phyloP scores from a whole-genome alignment of 1,140 invertebrate genomes.

The Drosophila pallidifrons region DNA sequence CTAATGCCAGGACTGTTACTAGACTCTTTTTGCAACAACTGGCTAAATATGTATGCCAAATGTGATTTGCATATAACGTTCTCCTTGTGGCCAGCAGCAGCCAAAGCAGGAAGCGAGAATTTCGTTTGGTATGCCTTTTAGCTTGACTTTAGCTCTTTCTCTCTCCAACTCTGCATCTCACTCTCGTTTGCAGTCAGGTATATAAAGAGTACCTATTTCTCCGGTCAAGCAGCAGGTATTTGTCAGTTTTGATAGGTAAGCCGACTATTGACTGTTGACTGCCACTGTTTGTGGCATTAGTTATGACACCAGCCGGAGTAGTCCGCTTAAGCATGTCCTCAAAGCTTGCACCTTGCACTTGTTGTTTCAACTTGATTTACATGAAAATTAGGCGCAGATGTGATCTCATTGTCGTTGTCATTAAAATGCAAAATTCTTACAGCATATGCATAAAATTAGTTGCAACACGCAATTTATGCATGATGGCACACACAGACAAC shows the following conservation, averaged over 20 bases:
- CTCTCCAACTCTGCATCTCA: slow-evolving; percentile 30
- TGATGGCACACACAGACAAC: not conserved
- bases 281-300: slow-evolving; percentile 20
- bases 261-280: slow-evolving; percentile 14
- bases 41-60: slow-evolving; percentile 79
- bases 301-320: slow-evolving; percentile 50
- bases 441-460: slow-evolving; percentile 30
- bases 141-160: slow-evolving; percentile 44
- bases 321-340: slow-evolving; percentile 5
- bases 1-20: slow-evolving; percentile 58
- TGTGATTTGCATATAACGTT: slow-evolving; percentile 81
- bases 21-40: slow-evolving; percentile 62
- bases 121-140: slow-evolving; percentile 61
- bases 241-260: slow-evolving; percentile 59
- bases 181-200: slow-evolving; percentile 53
- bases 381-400: slow-evolving; percentile 69
- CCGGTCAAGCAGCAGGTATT: slow-evolving; percentile 48
- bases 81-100: slow-evolving; percentile 22
- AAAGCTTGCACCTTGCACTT: slow-evolving; percentile 32
- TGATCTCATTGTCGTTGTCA: slow-evolving; percentile 49
- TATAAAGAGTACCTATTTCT: slow-evolving; percentile 9
- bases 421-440: slow-evolving; percentile 82
- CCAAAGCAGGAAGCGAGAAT: not conserved
- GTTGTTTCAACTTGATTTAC: slow-evolving; percentile 58
- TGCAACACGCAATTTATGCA: slow-evolving; percentile 13